Percentiles rank a stretch among this genome's conserved stretches.
Evolutionary conservation across 1,140 invertebrate species (phyloP).

Genomic region (Lucilia sericata): DNA sequence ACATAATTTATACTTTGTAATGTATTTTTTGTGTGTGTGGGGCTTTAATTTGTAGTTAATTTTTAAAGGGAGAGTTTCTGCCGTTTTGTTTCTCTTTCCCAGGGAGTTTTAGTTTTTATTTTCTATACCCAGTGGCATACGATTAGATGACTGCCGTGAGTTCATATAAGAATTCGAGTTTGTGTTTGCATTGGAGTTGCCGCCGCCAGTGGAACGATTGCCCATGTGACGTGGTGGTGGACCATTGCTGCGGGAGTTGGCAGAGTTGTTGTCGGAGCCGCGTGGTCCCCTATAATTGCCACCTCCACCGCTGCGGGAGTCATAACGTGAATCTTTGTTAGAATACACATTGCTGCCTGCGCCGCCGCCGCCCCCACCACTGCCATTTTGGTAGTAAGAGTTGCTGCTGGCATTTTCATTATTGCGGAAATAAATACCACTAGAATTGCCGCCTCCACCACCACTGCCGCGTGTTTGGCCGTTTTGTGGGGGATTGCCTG

Average conservation of each 20-base stretch:
- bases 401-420: conserved; percentile 54
- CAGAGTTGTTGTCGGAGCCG: conserved; percentile 13
- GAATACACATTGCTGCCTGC: conserved; percentile 47
- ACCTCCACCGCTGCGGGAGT: conserved; percentile 49
- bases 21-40: conserved; percentile 46
- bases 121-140: conserved; percentile 61
- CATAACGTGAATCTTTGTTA: conserved; percentile 59
- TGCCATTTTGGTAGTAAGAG: conserved; percentile 56
- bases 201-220: conserved; percentile 52
- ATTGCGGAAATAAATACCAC: conserved; percentile 62
- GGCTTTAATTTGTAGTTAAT: conserved; percentile 1
- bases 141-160: conserved; percentile 57
- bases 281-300: conserved; percentile 49
- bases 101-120: conserved; percentile 57
- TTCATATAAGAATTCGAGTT: conserved; percentile 56
- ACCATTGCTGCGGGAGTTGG: conserved; percentile 32
- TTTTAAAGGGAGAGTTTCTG: neutral
- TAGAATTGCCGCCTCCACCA: conserved; percentile 46
- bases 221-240: conserved; percentile 37
- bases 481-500: conserved; percentile 56
- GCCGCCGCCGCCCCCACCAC: conserved; percentile 46
- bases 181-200: conserved; percentile 54
- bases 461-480: conserved; percentile 50
- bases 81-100: neutral
- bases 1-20: conserved; percentile 52